Percentiles rank a stretch among this genome's conserved stretches.
Conservation (phyloP, 2,888 invertebrate species). For the Hypomecis punctinalis region DNA sequence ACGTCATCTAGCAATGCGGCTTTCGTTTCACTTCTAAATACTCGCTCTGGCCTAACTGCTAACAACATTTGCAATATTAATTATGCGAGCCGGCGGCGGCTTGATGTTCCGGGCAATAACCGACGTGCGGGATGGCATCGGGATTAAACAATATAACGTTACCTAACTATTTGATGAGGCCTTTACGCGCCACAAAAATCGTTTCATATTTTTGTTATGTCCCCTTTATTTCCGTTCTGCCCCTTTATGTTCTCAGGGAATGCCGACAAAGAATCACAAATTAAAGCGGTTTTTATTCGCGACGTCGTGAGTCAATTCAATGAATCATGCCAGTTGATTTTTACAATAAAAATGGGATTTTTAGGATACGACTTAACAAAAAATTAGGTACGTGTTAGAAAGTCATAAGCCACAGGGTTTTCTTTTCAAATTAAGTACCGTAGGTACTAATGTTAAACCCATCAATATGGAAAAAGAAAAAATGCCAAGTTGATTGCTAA, state of each 20-base stretch:
- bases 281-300: slow-evolving; percentile 6
- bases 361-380: no score
- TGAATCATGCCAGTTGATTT: no score
- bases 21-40: slow-evolving; percentile 47
- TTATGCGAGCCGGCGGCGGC: slow-evolving; percentile 64
- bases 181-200: slow-evolving; percentile 51
- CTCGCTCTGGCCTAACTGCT: slow-evolving; percentile 66
- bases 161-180: slow-evolving; percentile 69
- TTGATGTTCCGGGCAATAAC: slow-evolving; percentile 71
- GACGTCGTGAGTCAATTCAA: no score
- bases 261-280: slow-evolving; percentile 3
- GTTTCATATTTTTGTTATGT: slow-evolving; percentile 25
- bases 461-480: no score
- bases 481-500: no score
- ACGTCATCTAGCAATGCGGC: slow-evolving; percentile 37
- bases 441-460: no score
- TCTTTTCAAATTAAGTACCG: no score
- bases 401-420: no score
- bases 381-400: no score
- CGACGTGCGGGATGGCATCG: slow-evolving; percentile 64
- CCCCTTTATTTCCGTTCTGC: slow-evolving; percentile 31
- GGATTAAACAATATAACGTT: slow-evolving; percentile 71
- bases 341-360: no score
- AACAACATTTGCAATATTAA: slow-evolving; percentile 83
- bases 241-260: slow-evolving; percentile 16